These are phyloP conservation scores for Xylophagus ater DNA, from an alignment of 2,888 invertebrate species.

Conservation along the genomic window DNA sequence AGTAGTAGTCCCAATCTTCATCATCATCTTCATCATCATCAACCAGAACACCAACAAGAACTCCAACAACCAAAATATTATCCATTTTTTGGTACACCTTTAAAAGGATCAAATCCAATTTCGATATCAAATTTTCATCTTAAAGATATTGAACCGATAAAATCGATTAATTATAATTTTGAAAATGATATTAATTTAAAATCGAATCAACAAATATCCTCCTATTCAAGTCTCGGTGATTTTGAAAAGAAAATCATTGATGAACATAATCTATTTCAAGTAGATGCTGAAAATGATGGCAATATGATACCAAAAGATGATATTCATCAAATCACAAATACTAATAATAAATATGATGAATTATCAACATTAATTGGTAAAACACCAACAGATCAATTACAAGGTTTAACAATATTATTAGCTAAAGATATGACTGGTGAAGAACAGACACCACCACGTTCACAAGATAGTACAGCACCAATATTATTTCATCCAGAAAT, in stretches of 20 bases:
- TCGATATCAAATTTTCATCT: too few species aligned
- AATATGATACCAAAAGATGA: too few species aligned
- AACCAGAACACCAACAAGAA: neutral
- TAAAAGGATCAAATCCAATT: too few species aligned
- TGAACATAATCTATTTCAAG: conserved; percentile 4
- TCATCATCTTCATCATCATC: neutral
- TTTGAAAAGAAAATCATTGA: conserved; percentile 7
- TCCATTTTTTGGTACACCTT: too few species aligned
- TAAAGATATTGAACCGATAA: too few species aligned
- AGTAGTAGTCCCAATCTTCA: neutral
- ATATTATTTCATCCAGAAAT: conserved; percentile 30
- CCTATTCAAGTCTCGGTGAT: neutral
- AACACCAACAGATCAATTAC: conserved; percentile 41
- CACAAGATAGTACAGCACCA: conserved; percentile 33
- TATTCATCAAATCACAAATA: too few species aligned
- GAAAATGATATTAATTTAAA: too few species aligned
- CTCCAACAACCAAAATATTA: too few species aligned
- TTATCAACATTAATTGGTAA: conserved; percentile 42
- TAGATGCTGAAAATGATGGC: too few species aligned
- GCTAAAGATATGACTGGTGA: conserved; percentile 30
- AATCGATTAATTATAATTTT: too few species aligned
- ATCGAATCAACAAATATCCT: too few species aligned
- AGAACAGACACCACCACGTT: conserved; percentile 14
- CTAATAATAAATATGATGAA: too few species aligned
- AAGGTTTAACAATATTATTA: conserved; percentile 42